These are phyloP conservation scores for Bradypus variegatus DNA, from an alignment of 2,797 vertebrate species.

Conservation along the genomic window DNA sequence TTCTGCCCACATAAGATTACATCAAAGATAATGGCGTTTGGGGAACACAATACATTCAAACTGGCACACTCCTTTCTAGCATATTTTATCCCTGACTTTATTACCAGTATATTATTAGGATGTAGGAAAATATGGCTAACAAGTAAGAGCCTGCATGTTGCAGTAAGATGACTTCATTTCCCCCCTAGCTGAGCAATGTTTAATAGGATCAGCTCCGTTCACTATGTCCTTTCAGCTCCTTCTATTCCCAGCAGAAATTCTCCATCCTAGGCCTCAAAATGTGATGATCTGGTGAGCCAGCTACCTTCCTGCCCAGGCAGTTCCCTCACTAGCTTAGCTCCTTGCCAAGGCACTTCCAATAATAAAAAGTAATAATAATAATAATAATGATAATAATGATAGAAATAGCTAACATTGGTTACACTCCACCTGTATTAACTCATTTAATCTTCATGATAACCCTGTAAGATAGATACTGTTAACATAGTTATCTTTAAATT, in stretches of 20 bases:
- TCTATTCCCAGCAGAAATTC: not conserved
- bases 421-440: not conserved
- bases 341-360: not conserved
- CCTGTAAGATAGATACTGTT: not conserved
- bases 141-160: rapidly evolving
- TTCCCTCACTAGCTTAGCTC: not conserved
- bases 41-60: too few relatives aligned
- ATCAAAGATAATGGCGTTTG: too few relatives aligned
- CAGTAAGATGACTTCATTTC: not conserved
- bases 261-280: not conserved
- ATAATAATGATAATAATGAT: not conserved
- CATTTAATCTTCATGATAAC: not conserved
- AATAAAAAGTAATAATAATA: too few relatives aligned
- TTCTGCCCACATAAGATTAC: too few relatives aligned
- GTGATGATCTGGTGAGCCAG: not conserved
- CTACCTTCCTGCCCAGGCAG: too few relatives aligned
- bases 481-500: not conserved
- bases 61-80: too few relatives aligned
- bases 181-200: not conserved
- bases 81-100: not conserved
- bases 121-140: not conserved
- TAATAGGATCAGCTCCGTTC: not conserved
- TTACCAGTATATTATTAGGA: not conserved
- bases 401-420: not conserved
- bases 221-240: not conserved